Base-by-base conservation (phyloP, 2,888 invertebrate genomes). In the Zaprionus bogoriensis region DNA sequence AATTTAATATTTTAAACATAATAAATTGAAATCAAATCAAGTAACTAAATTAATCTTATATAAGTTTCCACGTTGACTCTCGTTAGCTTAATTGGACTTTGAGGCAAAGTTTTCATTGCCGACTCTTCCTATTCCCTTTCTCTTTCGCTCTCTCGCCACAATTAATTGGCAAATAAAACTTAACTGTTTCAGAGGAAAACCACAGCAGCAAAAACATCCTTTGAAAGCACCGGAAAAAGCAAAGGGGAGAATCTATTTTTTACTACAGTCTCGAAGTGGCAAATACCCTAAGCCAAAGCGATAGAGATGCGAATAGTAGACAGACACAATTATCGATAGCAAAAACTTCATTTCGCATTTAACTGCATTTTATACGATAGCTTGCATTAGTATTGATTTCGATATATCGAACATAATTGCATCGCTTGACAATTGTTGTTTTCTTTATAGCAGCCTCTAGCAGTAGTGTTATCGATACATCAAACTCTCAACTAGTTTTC, bases 1-100 rank as follows among this genome's bases (percentile, higher is more conserved):
- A 22, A 61, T 63, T 61, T 61, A 7, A 7, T 45, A 32, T 32
- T 32, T 4, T 12, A 32, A 14, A 32, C 3, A 14, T 12, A 32
- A 6, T 3, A 32, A 14, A 14, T 7, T 32, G 30, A 14, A 42
- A 52, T 19, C 23, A 22, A n/a, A n/a, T n/a, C n/a, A n/a, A n/a
- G n/a, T n/a, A n/a, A n/a, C n/a, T n/a, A 30, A 30, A 12, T 30
- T n/a, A 30, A 30, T 30, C n/a, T n/a, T 30, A 12, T 10, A 12
- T 4, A 12, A 30, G 30, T 3, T n/a, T 30, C 30, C n/a, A n/a
- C n/a, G n/a, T n/a, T n/a, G n/a, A n/a, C n/a, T 12, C 4, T 30
- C 12, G n/a, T 30, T 10, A 30, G 12, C 12, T 1, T 5, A 30
- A 30, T 30, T 30, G 12, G 5, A 30, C 30, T 12, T 12, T 32